Percentiles rank a stretch among this genome's conserved stretches.
phyloP scores from a whole-genome alignment of 2,113 vertebrate species.

The Sinocyclocheilus anophthalmus region DNA sequence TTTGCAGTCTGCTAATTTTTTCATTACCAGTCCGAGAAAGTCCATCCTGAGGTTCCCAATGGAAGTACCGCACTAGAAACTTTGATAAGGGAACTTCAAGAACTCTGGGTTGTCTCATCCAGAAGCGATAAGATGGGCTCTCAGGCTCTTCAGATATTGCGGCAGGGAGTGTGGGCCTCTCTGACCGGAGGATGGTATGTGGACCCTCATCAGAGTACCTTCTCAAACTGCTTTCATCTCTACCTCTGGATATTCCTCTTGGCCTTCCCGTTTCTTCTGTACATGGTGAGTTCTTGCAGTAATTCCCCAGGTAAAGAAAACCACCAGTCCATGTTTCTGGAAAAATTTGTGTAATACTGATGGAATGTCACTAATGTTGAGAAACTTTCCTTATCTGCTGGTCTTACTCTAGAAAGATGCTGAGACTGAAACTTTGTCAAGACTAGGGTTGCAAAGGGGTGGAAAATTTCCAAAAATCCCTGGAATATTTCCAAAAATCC shows the following conservation, averaged over 20 bases:
- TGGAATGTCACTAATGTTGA: neutral
- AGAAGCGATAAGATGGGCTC: slow-evolving; percentile 75
- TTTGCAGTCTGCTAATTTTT: slow-evolving; percentile 22
- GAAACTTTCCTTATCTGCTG: neutral
- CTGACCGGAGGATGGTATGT: slow-evolving; percentile 92
- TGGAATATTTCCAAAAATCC: no score
- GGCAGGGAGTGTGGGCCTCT: slow-evolving; percentile 91
- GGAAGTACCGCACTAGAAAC: slow-evolving; percentile 73
- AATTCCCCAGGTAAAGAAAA: neutral
- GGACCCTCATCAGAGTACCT: slow-evolving; percentile 92
- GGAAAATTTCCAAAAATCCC: no score
- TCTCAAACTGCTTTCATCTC: slow-evolving; percentile 92
- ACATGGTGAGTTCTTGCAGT: slow-evolving; percentile 81
- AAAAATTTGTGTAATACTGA: neutral
- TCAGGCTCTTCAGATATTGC: slow-evolving; percentile 88
- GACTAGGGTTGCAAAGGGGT: no score
- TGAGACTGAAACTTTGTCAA: neutral
- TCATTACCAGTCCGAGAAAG: slow-evolving; percentile 62
- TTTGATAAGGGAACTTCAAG: slow-evolving; percentile 21
- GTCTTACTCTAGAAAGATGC: neutral
- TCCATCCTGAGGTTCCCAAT: slow-evolving; percentile 64
- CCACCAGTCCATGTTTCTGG: neutral
- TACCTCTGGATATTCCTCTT: slow-evolving; percentile 91
- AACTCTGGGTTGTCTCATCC: slow-evolving; percentile 56
- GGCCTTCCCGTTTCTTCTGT: slow-evolving; percentile 86